phyloP scores from a whole-genome alignment of 1,140 invertebrate species.

The Centruroides sculpturatus region DNA sequence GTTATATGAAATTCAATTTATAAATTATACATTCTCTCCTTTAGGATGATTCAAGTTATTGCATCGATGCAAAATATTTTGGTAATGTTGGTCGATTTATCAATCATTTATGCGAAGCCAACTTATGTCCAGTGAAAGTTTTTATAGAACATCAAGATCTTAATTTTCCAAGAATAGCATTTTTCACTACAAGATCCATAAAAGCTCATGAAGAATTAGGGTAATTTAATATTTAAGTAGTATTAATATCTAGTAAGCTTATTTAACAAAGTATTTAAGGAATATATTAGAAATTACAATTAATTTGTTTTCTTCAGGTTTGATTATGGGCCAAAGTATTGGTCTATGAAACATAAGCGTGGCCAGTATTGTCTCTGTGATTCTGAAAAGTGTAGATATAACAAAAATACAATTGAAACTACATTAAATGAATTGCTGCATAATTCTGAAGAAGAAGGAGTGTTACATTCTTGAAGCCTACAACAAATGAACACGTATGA shows the following conservation, averaged over 20 bases:
- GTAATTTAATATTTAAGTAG: slow-evolving; percentile 34
- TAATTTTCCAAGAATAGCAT: slow-evolving; percentile 69
- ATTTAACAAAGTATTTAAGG: background rate
- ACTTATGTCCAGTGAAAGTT: slow-evolving; percentile 73
- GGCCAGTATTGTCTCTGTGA: slow-evolving; percentile 68
- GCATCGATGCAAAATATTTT: slow-evolving; percentile 73
- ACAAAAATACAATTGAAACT: slow-evolving; percentile 46
- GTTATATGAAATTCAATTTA: background rate
- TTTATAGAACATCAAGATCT: slow-evolving; percentile 82
- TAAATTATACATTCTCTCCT: slow-evolving; percentile 6
- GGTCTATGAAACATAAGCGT: slow-evolving; percentile 78
- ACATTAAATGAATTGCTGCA: slow-evolving; percentile 29
- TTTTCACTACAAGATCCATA: slow-evolving; percentile 67
- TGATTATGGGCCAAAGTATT: slow-evolving; percentile 92
- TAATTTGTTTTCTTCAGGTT: slow-evolving; percentile 46
- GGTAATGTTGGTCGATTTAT: slow-evolving; percentile 87
- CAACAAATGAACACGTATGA: no score
- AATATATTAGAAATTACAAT: background rate
- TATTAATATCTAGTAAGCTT: background rate
- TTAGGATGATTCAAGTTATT: slow-evolving; percentile 57
- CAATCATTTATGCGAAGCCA: slow-evolving; percentile 85
- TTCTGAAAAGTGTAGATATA: slow-evolving; percentile 62
- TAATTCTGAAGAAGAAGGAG: no score
- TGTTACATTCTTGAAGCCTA: no score
- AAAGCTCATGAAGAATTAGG: slow-evolving; percentile 67